Evolutionary conservation across 2,113 vertebrate species (phyloP), one percentile per base, ranked within the genome.

Genomic region (Montifringilla adamsi): DNA sequence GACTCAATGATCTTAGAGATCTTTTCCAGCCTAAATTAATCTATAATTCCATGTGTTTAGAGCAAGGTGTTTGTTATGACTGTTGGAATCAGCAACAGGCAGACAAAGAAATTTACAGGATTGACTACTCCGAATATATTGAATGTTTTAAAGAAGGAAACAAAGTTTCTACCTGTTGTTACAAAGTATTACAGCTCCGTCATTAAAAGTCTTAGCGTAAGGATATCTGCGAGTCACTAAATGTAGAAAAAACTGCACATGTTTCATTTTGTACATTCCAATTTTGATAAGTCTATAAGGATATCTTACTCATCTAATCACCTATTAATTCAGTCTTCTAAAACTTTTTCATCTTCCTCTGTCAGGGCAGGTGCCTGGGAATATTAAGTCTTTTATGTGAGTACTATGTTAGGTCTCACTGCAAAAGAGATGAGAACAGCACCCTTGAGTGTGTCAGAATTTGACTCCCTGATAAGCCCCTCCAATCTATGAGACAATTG

Each of bases 401-500:
- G 46, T 37, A 23, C 35, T 21, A 5, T 39, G 41, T 80, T 50
- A 92, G 62, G 68, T 55, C 19, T 69, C 31, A 53, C 35, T 87
- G 76, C 49, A 64, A 75, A 87, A 84, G 41, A 60, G 62, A 86
- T 75, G 62, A 90, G 74, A 89, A 41, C 47, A 84, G 52, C 26
- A 8, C 28, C 56, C 52, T 73, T 74, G 46, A 63, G 30, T 22
- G 69, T 68, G 63, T 50, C 82, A 63, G 89, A 55, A 72, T 80
- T 53, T 27, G 33, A 39, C 28, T 76, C 47, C 39, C 52, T 75
- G 49, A 77, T 87, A 94, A 59, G 58, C 53, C 50, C 93, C 53
- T 89, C 92, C 64, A 79, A 93, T 44, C 78, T 85, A 64, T 56
- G 69, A 89, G 37, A 93, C 63, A 94, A 77, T 79, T 95, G 87